A percentile compares a stretch with the other conserved stretches of the same genome.
Evolutionary conservation across 2,113 vertebrate species (phyloP).

Genomic region (Mastomys coucha): DNA sequence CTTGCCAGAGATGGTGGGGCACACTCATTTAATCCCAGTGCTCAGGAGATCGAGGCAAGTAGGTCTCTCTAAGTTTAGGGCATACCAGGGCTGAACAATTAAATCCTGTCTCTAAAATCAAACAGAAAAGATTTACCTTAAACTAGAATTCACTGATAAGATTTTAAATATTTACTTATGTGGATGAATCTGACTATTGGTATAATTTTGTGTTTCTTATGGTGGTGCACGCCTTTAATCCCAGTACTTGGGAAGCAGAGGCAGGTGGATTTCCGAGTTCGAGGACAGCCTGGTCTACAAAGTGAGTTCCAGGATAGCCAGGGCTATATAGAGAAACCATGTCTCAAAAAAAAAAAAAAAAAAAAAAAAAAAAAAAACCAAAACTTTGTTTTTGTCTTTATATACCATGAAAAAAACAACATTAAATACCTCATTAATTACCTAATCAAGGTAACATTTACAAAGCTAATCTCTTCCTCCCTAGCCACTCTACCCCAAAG

Average conservation of each 20-base stretch:
- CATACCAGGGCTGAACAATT: not conserved
- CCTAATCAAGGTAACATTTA: not conserved
- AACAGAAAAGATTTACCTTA: not conserved
- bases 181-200: not conserved
- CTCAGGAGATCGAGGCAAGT: not conserved
- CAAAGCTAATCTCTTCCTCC: not conserved
- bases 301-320: too few relatives aligned
- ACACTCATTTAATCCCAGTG: not conserved
- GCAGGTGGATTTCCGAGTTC: too few relatives aligned
- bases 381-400: not conserved
- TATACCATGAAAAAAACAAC: not conserved
- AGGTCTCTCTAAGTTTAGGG: not conserved
- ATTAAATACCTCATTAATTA: conserved; percentile 15
- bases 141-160: not conserved
- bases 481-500: not conserved
- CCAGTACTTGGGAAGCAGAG: too few relatives aligned
- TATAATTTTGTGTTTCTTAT: not conserved
- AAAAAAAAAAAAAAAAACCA: too few relatives aligned
- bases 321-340: too few relatives aligned
- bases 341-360: too few relatives aligned
- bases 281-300: too few relatives aligned
- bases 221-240: too few relatives aligned
- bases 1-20: not conserved
- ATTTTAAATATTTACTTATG: conserved; percentile 17
- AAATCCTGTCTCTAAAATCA: not conserved